Evolutionary conservation across 2,797 vertebrate species (phyloP).

Genomic region (Cottoperca gobio): DNA sequence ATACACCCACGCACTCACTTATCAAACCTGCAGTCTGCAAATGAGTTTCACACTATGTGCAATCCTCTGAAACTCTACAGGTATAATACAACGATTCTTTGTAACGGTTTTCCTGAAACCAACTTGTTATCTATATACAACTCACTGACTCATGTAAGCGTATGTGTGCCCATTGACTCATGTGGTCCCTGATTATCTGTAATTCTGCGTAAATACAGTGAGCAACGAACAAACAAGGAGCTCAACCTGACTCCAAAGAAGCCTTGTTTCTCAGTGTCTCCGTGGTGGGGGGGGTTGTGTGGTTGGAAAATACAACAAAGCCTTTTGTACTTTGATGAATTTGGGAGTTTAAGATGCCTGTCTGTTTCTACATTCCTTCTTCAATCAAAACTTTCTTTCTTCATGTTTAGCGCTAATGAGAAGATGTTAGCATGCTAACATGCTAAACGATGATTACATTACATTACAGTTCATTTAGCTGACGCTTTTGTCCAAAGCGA

Average conservation of each 20-base stretch:
- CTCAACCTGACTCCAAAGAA: constrained; percentile 41
- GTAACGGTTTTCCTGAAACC: constrained; percentile 38
- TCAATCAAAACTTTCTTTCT: constrained; percentile 29
- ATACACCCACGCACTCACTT: constrained; percentile 19
- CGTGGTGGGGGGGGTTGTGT: constrained; percentile 18
- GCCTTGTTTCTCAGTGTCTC: constrained; percentile 32
- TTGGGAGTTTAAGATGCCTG: constrained; percentile 52
- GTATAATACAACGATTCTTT: constrained; percentile 26
- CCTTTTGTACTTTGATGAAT: constrained; percentile 49
- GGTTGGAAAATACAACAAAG: constrained; percentile 64
- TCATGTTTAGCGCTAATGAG: no score
- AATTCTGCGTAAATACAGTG: constrained; percentile 42
- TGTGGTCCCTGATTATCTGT: constrained; percentile 40
- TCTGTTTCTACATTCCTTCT: constrained; percentile 35
- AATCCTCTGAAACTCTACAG: constrained; percentile 40
- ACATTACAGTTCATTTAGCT: no score
- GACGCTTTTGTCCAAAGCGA: no score
- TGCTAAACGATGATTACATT: no score
- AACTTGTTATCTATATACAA: constrained; percentile 9
- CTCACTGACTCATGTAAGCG: constrained; percentile 50
- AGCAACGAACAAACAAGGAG: constrained; percentile 31
- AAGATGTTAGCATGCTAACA: no score
- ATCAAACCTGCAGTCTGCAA: constrained; percentile 12
- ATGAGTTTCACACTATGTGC: constrained; percentile 30
- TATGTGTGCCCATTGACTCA: constrained; percentile 62